phyloP scores from a whole-genome alignment of 2,797 vertebrate genomes.

The Myiotriccus ornatus region DNA sequence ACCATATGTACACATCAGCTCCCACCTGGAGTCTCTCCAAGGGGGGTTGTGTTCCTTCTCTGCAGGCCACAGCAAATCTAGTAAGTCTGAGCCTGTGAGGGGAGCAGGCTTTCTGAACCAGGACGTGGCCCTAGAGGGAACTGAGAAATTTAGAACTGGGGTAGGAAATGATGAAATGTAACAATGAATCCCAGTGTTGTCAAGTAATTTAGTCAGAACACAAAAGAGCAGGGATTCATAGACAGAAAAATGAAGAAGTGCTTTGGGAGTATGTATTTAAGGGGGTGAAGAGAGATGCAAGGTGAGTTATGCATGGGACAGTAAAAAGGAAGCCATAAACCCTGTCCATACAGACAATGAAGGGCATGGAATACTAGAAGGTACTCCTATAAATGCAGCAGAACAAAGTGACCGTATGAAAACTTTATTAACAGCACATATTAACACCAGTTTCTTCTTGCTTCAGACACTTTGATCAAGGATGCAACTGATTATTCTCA shows the following conservation, averaged over 20 bases:
- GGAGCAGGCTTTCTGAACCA: not conserved
- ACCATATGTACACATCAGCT: not conserved
- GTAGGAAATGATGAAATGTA: not conserved
- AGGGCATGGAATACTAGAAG: not conserved
- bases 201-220: not conserved
- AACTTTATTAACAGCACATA: not conserved
- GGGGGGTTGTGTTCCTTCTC: not conserved
- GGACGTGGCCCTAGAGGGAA: not conserved
- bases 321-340: conserved; percentile 12
- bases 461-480: not conserved
- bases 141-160: not conserved
- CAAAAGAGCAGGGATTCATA: not conserved
- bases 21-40: not conserved
- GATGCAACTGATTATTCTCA: conserved; percentile 22
- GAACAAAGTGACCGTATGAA: not conserved
- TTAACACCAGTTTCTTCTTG: conserved; percentile 16
- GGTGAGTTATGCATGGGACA: not conserved
- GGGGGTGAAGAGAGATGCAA: not conserved
- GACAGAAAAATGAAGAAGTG: not conserved
- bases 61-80: not conserved
- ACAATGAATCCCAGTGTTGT: not conserved
- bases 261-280: not conserved
- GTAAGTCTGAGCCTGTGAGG: not conserved
- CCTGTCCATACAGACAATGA: not conserved
- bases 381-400: not conserved